Evolutionary conservation across 2,113 vertebrate species (phyloP).

Genomic region (Sakesphorus luctuosus): DNA sequence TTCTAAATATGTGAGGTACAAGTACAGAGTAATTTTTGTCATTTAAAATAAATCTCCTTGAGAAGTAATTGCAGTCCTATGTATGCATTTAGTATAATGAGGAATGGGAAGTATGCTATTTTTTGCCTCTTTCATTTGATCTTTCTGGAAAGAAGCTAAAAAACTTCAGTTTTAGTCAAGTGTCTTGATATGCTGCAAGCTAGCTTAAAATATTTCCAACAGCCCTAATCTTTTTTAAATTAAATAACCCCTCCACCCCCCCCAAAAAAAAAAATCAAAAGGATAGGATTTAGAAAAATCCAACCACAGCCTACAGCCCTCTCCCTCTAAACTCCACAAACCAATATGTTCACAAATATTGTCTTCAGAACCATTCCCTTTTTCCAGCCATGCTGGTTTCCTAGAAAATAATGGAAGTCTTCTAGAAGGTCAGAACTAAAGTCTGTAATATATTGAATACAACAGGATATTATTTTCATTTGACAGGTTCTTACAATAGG

Average conservation of each 20-base stretch:
- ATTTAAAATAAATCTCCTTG: neutral
- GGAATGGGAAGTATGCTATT: neutral
- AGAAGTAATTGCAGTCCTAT: neutral
- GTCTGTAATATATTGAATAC: accelerated
- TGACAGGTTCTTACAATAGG: neutral
- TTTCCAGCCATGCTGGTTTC: neutral
- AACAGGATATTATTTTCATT: neutral
- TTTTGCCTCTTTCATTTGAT: neutral
- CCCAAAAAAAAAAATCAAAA: accelerated
- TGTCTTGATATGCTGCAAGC: neutral
- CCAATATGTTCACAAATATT: accelerated
- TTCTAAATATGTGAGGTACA: neutral
- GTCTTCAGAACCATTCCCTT: accelerated
- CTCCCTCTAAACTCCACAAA: accelerated
- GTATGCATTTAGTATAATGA: neutral
- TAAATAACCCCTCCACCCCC: accelerated
- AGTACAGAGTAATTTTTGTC: neutral
- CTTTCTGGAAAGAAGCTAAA: neutral
- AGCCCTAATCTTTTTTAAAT: accelerated
- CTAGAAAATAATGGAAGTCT: neutral
- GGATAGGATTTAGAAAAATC: too few species aligned
- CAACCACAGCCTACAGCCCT: accelerated
- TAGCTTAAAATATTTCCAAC: neutral
- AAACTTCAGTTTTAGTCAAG: accelerated
- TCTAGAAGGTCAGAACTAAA: neutral